Conservation (phyloP, 2,888 invertebrate species). For the Lissocephala sabroskyi region DNA sequence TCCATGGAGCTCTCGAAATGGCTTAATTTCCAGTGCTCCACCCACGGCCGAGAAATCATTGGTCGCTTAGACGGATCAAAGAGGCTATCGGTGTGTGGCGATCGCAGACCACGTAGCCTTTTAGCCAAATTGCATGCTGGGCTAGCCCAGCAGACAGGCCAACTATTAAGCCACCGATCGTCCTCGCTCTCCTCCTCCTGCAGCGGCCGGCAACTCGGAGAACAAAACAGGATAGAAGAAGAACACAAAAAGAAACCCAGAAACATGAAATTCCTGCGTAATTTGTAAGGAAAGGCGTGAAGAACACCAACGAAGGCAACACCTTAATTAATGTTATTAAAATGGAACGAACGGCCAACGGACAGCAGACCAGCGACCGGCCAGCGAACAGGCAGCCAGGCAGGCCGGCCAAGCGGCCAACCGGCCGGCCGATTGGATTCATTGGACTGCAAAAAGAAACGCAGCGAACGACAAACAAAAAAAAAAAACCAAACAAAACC, state of each 20-base stretch:
- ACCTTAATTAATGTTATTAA: slow-evolving; percentile 73
- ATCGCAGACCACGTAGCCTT: slow-evolving; percentile 59
- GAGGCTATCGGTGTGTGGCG: neutral
- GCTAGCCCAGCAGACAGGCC: slow-evolving; percentile 32
- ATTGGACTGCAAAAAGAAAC: slow-evolving; percentile 17
- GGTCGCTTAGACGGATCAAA: slow-evolving; percentile 1
- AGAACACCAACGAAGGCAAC: slow-evolving; percentile 74
- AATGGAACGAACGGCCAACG: slow-evolving; percentile 63
- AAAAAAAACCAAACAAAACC: no score
- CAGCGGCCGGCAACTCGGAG: slow-evolving; percentile 6
- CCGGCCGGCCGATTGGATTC: slow-evolving; percentile 11
- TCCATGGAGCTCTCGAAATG: slow-evolving; percentile 41
- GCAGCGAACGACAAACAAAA: slow-evolving; percentile 9
- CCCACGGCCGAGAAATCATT: slow-evolving; percentile 20
- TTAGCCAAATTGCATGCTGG: slow-evolving; percentile 68
- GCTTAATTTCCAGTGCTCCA: slow-evolving; percentile 60
- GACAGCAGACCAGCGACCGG: slow-evolving; percentile 25
- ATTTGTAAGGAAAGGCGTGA: slow-evolving; percentile 73
- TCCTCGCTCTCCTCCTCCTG: no score
- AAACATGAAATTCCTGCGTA: slow-evolving; percentile 73
- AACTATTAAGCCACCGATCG: slow-evolving; percentile 53
- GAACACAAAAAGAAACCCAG: slow-evolving; percentile 51
- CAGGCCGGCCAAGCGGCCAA: slow-evolving; percentile 5
- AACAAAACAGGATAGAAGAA: slow-evolving; percentile 29
- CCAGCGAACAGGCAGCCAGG: no score